Percentiles rank a stretch among this genome's conserved stretches.
Conservation (phyloP, 2,797 vertebrate species). For the Spheniscus humboldti region DNA sequence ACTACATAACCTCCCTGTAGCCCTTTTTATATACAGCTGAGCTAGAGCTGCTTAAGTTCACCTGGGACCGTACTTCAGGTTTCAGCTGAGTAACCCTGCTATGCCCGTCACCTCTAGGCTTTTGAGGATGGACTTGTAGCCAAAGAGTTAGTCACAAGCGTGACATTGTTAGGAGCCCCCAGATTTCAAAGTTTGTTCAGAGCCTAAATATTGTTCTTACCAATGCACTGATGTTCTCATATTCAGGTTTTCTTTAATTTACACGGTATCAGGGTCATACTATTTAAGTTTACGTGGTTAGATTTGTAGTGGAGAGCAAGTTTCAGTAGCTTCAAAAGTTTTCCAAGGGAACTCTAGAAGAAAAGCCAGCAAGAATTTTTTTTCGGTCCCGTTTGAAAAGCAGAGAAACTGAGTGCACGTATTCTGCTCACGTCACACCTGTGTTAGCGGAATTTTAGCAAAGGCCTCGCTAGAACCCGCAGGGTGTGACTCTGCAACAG, state of each 20-base stretch:
- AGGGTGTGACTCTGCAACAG: neutral
- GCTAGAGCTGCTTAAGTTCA: neutral
- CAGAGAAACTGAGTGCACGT: neutral
- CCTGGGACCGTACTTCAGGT: neutral
- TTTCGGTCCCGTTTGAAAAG: neutral
- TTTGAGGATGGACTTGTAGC: neutral
- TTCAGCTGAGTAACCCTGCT: neutral
- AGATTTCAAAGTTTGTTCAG: neutral
- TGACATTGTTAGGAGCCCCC: neutral
- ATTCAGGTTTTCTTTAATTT: neutral
- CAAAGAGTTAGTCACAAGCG: neutral
- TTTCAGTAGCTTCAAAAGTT: neutral
- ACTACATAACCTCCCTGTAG: accelerated
- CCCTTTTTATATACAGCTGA: neutral
- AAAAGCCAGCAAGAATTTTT: neutral
- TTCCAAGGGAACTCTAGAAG: neutral
- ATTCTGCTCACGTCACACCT: neutral
- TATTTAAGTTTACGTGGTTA: neutral
- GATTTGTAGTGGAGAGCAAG: neutral
- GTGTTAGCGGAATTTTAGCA: neutral
- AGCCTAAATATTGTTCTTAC: neutral
- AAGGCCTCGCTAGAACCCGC: neutral
- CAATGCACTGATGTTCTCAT: neutral
- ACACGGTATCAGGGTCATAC: neutral
- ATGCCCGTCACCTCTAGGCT: neutral